These are phyloP conservation scores for Phalera bucephala DNA, from an alignment of 2,888 invertebrate species.

Conservation along the genomic window DNA sequence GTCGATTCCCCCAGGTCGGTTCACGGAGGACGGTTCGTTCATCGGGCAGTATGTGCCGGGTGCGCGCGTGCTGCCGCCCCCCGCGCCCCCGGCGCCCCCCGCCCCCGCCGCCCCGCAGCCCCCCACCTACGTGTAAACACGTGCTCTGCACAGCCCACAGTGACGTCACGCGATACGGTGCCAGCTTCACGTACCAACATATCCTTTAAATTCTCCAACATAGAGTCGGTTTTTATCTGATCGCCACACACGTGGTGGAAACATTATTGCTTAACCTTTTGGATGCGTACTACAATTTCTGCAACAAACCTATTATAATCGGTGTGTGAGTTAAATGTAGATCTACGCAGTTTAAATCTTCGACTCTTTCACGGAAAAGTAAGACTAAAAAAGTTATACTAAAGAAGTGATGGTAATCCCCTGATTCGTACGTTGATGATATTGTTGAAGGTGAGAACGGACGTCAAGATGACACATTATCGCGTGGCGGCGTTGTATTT, in stretches of 20 bases:
- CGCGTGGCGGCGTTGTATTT: neutral
- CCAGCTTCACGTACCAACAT: too few relatives aligned
- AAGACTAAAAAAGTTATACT: too few relatives aligned
- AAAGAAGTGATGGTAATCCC: too few relatives aligned
- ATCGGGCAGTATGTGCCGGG: conserved; percentile 98
- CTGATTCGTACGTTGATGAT: too few relatives aligned
- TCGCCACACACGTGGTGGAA: neutral
- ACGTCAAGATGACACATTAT: neutral
- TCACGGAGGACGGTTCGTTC: conserved; percentile 98
- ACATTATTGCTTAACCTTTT: neutral
- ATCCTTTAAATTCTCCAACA: too few relatives aligned
- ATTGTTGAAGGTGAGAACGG: too few relatives aligned
- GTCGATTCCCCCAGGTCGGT: conserved; percentile 85
- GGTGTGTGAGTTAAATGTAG: too few relatives aligned
- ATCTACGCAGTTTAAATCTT: too few relatives aligned
- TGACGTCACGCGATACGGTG: neutral
- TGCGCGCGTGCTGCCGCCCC: conserved; percentile 84
- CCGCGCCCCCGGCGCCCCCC: conserved; percentile 24
- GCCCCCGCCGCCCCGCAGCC: conserved; percentile 31
- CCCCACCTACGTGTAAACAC: conserved; percentile 54
- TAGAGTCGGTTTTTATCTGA: too few relatives aligned
- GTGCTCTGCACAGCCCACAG: neutral
- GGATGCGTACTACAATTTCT: too few relatives aligned
- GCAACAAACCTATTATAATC: too few relatives aligned
- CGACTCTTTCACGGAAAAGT: too few relatives aligned